Conservation (phyloP, 2,113 vertebrate species). For the Mormoops blainvillei region DNA sequence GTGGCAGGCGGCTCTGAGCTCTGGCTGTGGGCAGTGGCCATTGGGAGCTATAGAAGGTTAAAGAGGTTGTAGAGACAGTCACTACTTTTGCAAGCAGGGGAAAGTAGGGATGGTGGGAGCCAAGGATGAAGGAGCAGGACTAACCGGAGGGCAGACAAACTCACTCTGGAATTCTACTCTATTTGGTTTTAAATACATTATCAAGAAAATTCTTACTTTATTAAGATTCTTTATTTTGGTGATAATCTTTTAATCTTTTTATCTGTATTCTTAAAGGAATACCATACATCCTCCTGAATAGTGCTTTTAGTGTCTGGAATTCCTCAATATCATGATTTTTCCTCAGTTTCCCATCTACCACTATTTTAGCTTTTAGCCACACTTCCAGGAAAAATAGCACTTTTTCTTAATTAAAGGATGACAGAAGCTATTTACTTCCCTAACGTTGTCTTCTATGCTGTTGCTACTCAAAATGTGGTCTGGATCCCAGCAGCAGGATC, state of each 20-base stretch:
- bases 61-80: neutral
- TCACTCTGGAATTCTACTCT: neutral
- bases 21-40: neutral
- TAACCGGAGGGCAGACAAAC: neutral
- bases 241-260: neutral
- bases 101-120: neutral
- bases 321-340: neutral
- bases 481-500: neutral
- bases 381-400: neutral
- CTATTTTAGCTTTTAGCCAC: neutral
- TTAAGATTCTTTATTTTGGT: neutral
- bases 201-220: neutral
- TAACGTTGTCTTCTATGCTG: neutral
- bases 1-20: neutral
- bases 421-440: neutral
- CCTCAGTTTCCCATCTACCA: neutral
- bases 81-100: neutral
- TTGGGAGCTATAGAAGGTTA: neutral
- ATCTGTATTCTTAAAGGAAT: neutral
- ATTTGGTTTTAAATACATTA: neutral
- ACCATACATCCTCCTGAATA: neutral
- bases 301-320: neutral
- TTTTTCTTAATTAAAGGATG: neutral
- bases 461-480: neutral
- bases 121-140: neutral